phyloP scores from a whole-genome alignment of 2,888 invertebrate genomes.

The Lochmaea capreae region DNA sequence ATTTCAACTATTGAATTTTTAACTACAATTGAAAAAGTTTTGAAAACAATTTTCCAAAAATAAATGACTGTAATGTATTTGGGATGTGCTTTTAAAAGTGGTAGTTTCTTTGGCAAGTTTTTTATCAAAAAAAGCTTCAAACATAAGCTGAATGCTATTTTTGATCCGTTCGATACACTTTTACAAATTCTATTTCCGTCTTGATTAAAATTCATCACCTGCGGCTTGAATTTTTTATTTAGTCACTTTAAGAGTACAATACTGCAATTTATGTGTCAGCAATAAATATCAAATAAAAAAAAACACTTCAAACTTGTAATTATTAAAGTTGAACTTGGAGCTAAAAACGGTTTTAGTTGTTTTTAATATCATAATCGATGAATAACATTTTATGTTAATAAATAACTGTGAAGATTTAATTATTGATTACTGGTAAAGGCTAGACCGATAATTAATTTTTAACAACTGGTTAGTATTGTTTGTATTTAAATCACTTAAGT shows the following conservation, averaged over 20 bases:
- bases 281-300: neutral
- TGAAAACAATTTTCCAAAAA: too few relatives aligned
- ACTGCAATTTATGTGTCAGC: constrained; percentile 3
- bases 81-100: too few relatives aligned
- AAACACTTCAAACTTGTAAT: neutral
- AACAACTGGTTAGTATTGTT: neutral
- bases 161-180: too few relatives aligned
- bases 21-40: too few relatives aligned
- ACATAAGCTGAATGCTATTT: too few relatives aligned
- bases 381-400: neutral
- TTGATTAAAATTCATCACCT: neutral
- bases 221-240: neutral
- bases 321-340: neutral
- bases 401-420: constrained; percentile 3
- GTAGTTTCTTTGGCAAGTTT: too few relatives aligned
- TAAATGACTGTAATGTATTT: too few relatives aligned
- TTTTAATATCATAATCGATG: neutral
- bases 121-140: too few relatives aligned
- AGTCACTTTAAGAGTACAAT: neutral
- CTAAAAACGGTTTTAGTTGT: constrained; percentile 16
- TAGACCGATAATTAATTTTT: neutral
- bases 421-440: neutral
- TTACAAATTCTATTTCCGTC: neutral
- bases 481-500: neutral
- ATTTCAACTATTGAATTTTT: too few relatives aligned